phyloP scores from a whole-genome alignment of 2,113 vertebrate genomes.

The Mastomys natalensis region DNA sequence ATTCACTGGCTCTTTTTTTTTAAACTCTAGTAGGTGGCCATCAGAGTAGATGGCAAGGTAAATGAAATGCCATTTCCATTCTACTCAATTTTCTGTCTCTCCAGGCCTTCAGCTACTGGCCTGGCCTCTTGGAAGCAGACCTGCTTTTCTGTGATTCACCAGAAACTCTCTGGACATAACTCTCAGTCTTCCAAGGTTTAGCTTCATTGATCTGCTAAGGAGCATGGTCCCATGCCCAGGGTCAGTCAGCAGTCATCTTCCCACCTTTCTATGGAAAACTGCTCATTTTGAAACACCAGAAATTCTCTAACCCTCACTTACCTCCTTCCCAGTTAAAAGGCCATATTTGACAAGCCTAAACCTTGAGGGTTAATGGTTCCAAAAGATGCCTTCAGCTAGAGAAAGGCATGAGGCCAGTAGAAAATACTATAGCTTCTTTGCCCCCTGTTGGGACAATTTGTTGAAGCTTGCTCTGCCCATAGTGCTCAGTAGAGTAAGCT shows the following conservation, averaged over 20 bases:
- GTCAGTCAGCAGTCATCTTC: not conserved
- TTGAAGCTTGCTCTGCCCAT: not conserved
- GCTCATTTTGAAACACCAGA: not conserved
- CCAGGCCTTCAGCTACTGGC: not conserved
- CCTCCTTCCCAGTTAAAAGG: not conserved
- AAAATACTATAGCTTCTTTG: not conserved
- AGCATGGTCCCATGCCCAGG: not conserved
- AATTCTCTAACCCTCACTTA: not conserved
- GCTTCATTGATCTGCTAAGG: not conserved
- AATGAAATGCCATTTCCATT: constrained; percentile 61
- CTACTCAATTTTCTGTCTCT: constrained; percentile 54
- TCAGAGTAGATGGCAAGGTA: constrained; percentile 3
- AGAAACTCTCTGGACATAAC: constrained; percentile 12
- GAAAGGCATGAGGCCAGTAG: not conserved
- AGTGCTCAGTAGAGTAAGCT: not conserved
- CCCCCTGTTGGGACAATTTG: not conserved
- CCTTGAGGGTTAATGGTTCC: not conserved
- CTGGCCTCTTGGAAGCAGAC: not conserved
- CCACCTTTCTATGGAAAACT: not conserved
- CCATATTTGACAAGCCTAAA: not conserved
- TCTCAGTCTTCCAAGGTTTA: not conserved
- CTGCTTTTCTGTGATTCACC: not conserved
- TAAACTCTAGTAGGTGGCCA: not conserved
- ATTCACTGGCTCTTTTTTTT: not conserved
- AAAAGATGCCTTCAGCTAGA: not conserved